Evolutionary conservation across 92 coral and sea anemone species (phyloP).

Genomic region (Porites rus): DNA sequence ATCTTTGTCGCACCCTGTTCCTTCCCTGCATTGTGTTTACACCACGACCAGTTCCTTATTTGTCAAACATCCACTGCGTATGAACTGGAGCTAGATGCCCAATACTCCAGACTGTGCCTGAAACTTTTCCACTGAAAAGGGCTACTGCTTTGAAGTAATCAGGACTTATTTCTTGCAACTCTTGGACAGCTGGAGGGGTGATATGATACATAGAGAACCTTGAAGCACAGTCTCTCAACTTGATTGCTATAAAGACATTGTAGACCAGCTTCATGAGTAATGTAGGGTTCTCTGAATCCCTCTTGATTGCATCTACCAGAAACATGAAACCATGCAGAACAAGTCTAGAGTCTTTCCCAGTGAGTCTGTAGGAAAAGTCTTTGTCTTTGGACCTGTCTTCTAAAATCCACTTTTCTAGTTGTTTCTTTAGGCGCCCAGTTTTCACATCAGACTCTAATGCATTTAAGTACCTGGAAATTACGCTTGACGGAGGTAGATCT

Average conservation of each 20-base stretch:
- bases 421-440: neutral
- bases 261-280: constrained; percentile 35
- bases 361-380: constrained; percentile 49
- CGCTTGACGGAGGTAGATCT: too few species aligned
- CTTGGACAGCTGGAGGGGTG: neutral
- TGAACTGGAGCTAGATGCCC: constrained; percentile 69
- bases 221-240: constrained; percentile 55
- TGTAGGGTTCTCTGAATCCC: constrained; percentile 24
- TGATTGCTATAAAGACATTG: constrained; percentile 32
- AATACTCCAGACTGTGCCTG: constrained; percentile 64
- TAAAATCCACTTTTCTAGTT: constrained; percentile 52
- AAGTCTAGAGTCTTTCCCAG: constrained; percentile 55
- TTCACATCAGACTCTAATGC: too few species aligned
- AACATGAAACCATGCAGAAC: constrained; percentile 61
- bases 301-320: constrained; percentile 48
- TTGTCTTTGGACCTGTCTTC: constrained; percentile 54
- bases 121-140: constrained; percentile 55
- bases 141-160: constrained; percentile 48
- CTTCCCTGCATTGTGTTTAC: constrained; percentile 74
- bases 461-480: too few species aligned
- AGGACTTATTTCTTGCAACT: too few species aligned
- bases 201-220: constrained; percentile 57
- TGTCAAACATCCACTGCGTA: neutral
- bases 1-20: too few species aligned
- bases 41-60: constrained; percentile 1